A percentile compares a stretch with the other conserved stretches of the same genome.
Evolutionary conservation across 1,140 invertebrate genomes (phyloP).

Genomic region (Orchestia grillus): DNA sequence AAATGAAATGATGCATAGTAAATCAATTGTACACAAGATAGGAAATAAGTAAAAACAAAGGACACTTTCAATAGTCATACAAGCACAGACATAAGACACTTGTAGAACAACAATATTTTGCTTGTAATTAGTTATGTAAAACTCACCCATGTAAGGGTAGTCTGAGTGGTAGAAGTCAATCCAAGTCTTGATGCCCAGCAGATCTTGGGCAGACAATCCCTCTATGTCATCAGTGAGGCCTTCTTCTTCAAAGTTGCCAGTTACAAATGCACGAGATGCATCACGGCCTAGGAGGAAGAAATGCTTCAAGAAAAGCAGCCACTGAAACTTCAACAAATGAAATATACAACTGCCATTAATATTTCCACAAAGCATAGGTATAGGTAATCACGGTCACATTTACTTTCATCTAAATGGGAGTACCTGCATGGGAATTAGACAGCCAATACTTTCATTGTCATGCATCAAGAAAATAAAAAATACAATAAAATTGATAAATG

Average conservation of each 20-base stretch:
- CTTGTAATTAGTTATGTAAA: background rate
- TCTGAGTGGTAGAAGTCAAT: slow-evolving; percentile 86
- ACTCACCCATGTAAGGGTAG: slow-evolving; percentile 75
- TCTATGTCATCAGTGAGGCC: slow-evolving; percentile 84
- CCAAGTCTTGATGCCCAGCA: slow-evolving; percentile 84
- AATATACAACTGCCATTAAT: too few species aligned
- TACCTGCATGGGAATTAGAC: too few species aligned
- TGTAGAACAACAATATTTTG: background rate
- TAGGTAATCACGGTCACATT: too few species aligned
- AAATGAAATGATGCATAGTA: background rate
- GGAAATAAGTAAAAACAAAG: background rate
- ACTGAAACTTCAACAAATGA: too few species aligned
- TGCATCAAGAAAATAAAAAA: too few species aligned
- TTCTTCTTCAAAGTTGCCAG: slow-evolving; percentile 86
- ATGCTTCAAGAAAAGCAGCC: too few species aligned
- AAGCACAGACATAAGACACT: background rate
- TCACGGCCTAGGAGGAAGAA: slow-evolving; percentile 79
- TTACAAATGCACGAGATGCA: slow-evolving; percentile 90
- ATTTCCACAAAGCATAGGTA: too few species aligned
- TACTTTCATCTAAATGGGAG: too few species aligned
- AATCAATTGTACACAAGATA: background rate
- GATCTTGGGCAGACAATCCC: slow-evolving; percentile 78
- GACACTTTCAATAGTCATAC: background rate
- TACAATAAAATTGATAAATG: too few species aligned
- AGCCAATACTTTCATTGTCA: too few species aligned